Evolutionary conservation across 2,113 vertebrate genomes (phyloP).

Genomic region (Sapajus apella): DNA sequence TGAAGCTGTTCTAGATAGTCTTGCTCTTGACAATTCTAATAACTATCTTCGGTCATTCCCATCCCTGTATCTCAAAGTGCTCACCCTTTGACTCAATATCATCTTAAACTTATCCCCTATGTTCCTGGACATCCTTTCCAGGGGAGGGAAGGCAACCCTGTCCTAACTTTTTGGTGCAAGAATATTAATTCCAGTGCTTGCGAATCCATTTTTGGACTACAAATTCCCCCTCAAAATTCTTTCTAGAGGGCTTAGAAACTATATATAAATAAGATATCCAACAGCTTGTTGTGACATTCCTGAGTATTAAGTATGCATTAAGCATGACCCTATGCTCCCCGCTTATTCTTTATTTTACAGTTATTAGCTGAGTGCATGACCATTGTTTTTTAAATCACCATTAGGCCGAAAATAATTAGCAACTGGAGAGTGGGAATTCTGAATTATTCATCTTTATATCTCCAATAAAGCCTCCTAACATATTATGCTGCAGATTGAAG

Average conservation of each 20-base stretch:
- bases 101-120: background rate
- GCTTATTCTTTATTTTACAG: conserved; percentile 42
- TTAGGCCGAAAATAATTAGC: background rate
- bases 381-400: background rate
- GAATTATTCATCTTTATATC: conserved; percentile 49
- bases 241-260: background rate
- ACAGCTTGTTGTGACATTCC: background rate
- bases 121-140: background rate
- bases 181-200: background rate
- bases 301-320: background rate
- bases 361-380: background rate
- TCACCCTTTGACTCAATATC: background rate
- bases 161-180: background rate
- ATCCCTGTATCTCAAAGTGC: background rate
- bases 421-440: background rate
- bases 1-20: background rate
- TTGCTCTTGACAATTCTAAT: background rate
- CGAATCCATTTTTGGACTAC: background rate
- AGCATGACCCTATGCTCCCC: background rate
- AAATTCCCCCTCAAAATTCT: background rate
- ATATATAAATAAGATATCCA: background rate
- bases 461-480: background rate
- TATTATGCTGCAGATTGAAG: background rate
- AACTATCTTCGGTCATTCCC: background rate
- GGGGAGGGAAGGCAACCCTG: background rate